Percentiles rank a stretch among this genome's conserved stretches.
These are phyloP conservation scores for Chondrilla cf. caribensis DNA, from an alignment of 37 sponge, comb jelly and placozoan genomes.

Conservation along the genomic window DNA sequence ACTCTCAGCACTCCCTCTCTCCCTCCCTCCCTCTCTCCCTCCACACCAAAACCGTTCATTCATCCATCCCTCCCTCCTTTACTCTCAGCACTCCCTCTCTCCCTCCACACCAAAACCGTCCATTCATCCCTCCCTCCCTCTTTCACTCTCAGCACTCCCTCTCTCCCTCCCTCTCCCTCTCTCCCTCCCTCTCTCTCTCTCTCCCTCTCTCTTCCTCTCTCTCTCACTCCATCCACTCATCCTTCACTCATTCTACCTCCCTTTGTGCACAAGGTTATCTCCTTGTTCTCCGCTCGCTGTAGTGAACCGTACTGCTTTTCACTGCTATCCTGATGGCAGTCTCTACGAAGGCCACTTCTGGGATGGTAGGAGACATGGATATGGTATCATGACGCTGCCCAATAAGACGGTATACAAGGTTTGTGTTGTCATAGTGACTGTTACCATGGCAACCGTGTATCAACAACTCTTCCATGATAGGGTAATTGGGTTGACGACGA, in stretches of 20 bases:
- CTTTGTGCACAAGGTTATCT: too few relatives aligned
- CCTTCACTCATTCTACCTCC: too few relatives aligned
- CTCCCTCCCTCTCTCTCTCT: not conserved
- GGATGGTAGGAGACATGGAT: slow-evolving; percentile 80
- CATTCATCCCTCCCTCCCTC: not conserved
- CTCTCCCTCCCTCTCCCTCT: not conserved
- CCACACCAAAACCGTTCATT: too few relatives aligned
- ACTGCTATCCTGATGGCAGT: slow-evolving; percentile 58
- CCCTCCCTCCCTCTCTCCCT: too few relatives aligned
- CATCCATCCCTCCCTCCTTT: too few relatives aligned
- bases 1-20: too few relatives aligned
- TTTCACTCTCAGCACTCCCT: not conserved
- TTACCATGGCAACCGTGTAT: not conserved
- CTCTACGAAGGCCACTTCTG: slow-evolving; percentile 63
- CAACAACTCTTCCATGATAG: slow-evolving; percentile 23
- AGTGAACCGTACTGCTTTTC: slow-evolving; percentile 44
- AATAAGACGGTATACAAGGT: slow-evolving; percentile 76
- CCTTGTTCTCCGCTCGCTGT: too few relatives aligned
- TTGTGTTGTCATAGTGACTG: slow-evolving; percentile 11
- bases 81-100: too few relatives aligned
- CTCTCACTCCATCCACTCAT: not conserved
- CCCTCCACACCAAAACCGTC: too few relatives aligned
- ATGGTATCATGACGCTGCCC: slow-evolving; percentile 84
- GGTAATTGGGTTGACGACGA: slow-evolving; percentile 96
- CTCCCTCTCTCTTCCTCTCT: not conserved